Conservation (phyloP, 2,797 vertebrate species). For the Zalophus californianus region DNA sequence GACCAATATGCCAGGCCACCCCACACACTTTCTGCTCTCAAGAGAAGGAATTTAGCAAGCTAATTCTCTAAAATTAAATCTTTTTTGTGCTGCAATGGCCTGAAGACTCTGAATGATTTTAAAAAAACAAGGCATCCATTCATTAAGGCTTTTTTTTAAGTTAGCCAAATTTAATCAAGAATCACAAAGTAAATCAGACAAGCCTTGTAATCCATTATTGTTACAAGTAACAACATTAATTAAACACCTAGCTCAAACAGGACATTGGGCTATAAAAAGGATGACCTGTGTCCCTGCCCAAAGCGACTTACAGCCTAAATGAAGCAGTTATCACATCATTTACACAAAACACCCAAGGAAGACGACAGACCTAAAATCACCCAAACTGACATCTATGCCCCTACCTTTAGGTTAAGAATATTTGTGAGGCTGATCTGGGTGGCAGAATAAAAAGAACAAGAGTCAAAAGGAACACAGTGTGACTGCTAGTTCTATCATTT, state of each 20-base stretch:
- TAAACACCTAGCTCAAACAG: slow-evolving; percentile 28
- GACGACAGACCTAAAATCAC: neutral
- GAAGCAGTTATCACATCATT: neutral
- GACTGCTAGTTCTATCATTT: neutral
- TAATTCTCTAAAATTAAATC: slow-evolving; percentile 64
- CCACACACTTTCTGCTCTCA: neutral
- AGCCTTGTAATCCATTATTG: neutral
- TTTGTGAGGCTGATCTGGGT: neutral
- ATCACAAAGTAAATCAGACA: slow-evolving; percentile 67
- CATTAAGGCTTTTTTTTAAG: slow-evolving; percentile 45
- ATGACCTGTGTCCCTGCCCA: neutral
- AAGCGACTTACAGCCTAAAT: neutral
- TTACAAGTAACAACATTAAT: slow-evolving; percentile 21
- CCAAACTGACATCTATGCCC: neutral
- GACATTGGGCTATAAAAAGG: neutral
- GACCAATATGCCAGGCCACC: neutral
- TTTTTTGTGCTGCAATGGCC: slow-evolving; percentile 29
- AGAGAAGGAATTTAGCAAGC: slow-evolving; percentile 47
- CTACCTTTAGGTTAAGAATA: neutral
- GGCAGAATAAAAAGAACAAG: neutral
- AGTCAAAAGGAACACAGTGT: neutral
- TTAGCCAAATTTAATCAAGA: slow-evolving; percentile 69
- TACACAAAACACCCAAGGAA: neutral
- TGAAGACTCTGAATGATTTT: slow-evolving; percentile 36
- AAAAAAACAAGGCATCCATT: slow-evolving; percentile 38